These are phyloP conservation scores for Melopsittacus undulatus DNA, from an alignment of 2,797 vertebrate species.

Conservation along the genomic window DNA sequence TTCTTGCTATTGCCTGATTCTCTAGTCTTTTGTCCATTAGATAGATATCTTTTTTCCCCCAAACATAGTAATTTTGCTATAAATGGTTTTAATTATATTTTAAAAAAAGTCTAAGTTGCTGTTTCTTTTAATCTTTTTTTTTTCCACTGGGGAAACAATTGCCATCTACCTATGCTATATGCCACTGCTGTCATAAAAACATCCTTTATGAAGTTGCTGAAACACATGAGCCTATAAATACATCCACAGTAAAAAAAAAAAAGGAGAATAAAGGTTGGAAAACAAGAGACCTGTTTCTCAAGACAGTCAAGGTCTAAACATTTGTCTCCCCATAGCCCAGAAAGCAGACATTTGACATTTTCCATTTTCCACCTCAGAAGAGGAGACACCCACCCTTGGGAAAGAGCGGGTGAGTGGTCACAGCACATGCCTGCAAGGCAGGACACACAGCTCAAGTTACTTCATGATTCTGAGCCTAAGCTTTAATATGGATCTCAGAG, in stretches of 20 bases:
- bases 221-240: conserved; percentile 21
- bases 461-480: neutral
- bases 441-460: neutral
- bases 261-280: neutral
- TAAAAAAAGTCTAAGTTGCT: neutral
- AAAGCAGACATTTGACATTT: conserved; percentile 18
- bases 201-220: neutral
- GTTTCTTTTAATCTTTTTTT: neutral
- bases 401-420: neutral
- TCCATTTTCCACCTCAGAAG: neutral
- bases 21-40: neutral
- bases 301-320: neutral
- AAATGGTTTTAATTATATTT: conserved; percentile 14
- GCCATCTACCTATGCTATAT: neutral
- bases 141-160: neutral
- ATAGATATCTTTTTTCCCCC: neutral
- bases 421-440: neutral
- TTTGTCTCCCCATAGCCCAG: neutral
- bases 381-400: neutral
- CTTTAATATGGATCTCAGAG: neutral
- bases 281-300: conserved; percentile 22
- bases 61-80: neutral
- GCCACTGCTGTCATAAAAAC: neutral
- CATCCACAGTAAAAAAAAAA: neutral
- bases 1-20: neutral